These are phyloP conservation scores for Dermatophagoides farinae DNA, from an alignment of 1,140 invertebrate species.

Conservation along the genomic window DNA sequence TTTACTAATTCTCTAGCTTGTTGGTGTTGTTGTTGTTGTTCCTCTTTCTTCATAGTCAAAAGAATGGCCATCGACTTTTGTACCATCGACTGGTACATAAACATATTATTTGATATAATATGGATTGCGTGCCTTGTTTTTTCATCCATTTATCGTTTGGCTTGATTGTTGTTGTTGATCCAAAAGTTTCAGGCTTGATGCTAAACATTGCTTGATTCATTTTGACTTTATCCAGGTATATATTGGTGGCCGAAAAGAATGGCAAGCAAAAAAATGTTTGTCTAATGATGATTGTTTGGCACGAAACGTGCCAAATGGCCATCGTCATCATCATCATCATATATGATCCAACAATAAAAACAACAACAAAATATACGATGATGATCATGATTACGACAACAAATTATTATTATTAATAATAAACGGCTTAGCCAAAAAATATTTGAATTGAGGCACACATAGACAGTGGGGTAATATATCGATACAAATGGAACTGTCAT, in stretches of 20 bases:
- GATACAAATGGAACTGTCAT: conserved; percentile 6
- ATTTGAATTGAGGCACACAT: background rate
- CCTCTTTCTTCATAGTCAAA: too few relatives aligned
- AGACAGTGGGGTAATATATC: background rate
- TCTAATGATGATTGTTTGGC: background rate
- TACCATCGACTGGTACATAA: too few relatives aligned
- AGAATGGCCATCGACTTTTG: too few relatives aligned
- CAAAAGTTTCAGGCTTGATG: background rate
- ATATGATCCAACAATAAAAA: background rate
- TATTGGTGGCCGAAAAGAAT: background rate
- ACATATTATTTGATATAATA: too few relatives aligned
- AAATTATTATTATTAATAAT: background rate
- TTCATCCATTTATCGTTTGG: background rate
- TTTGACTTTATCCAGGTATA: background rate
- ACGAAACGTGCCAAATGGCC: conserved; percentile 9
- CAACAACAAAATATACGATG: background rate
- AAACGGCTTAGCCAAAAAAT: background rate
- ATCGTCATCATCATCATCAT: background rate
- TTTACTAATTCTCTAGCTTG: too few relatives aligned
- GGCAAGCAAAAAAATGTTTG: background rate
- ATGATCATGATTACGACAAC: background rate
- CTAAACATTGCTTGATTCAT: background rate
- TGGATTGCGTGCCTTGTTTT: background rate
- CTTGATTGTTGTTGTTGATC: background rate
- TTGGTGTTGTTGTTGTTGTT: too few relatives aligned